Evolutionary conservation across 2,888 invertebrate species (phyloP).

Genomic region (Unio delphinus): DNA sequence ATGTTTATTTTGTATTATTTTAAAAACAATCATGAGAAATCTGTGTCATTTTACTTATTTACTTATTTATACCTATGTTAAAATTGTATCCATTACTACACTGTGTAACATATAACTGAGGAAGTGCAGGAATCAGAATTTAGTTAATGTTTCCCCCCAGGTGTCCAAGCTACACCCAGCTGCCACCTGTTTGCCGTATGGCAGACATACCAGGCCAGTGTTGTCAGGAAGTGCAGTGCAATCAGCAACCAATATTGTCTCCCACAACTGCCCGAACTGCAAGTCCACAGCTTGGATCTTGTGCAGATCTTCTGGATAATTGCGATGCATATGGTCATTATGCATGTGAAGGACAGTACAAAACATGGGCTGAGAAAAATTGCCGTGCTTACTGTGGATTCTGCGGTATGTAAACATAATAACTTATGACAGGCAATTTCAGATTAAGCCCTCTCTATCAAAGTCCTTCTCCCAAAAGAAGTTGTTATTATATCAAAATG

Average conservation of each 20-base stretch:
- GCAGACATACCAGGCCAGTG: conserved; percentile 46
- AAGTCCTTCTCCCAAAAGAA: not conserved
- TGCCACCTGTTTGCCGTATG: conserved; percentile 43
- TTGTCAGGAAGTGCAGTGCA: conserved; percentile 42
- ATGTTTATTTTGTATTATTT: too few species aligned
- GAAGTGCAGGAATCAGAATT: too few species aligned
- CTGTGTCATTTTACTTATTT: too few species aligned
- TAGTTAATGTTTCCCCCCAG: conserved; percentile 14
- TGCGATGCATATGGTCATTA: conserved; percentile 40
- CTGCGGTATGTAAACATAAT: conserved; percentile 38
- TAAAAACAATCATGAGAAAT: too few species aligned
- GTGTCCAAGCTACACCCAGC: conserved; percentile 41
- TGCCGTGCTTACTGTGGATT: conserved; percentile 46
- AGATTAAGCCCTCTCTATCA: not conserved
- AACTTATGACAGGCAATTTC: not conserved
- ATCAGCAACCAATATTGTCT: conserved; percentile 9
- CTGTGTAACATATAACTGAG: too few species aligned
- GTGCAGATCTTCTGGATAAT: conserved; percentile 44
- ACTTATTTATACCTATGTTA: too few species aligned
- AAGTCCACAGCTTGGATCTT: conserved; percentile 20
- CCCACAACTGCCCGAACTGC: conserved; percentile 19
- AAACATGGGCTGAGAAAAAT: conserved; percentile 47
- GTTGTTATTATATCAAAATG: not conserved
- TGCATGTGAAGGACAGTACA: conserved; percentile 38
- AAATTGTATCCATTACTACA: too few species aligned